A percentile compares a stretch with the other conserved stretches of the same genome.
These are phyloP conservation scores for Drosophila subquinaria DNA, from an alignment of 2,888 invertebrate genomes.

Conservation along the genomic window DNA sequence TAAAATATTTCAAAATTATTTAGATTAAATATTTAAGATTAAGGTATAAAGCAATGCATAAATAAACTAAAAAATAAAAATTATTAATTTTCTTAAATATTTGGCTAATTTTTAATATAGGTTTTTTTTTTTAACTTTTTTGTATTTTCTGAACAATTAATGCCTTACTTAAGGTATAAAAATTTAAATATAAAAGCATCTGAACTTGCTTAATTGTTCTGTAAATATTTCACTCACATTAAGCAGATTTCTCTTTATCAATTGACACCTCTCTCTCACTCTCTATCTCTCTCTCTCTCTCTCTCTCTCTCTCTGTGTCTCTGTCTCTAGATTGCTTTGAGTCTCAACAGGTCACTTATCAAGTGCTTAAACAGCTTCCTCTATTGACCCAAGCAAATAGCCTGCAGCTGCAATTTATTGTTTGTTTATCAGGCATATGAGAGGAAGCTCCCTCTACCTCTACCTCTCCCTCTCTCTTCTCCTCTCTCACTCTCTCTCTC, in stretches of 20 bases:
- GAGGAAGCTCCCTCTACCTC: neutral
- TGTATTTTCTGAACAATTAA: neutral
- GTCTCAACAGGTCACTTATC: slow-evolving; percentile 69
- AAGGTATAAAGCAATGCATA: too few species aligned
- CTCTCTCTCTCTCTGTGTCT: neutral
- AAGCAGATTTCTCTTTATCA: neutral
- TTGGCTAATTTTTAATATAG: neutral
- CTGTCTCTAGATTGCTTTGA: neutral
- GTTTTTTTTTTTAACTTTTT: neutral
- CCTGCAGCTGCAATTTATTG: slow-evolving; percentile 80
- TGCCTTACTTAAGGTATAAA: neutral
- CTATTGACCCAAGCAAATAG: slow-evolving; percentile 59
- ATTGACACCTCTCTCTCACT: neutral
- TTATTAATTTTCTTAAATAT: neutral
- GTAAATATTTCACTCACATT: slow-evolving; percentile 28
- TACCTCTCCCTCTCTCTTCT: neutral
- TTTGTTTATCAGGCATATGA: slow-evolving; percentile 52
- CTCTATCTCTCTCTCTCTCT: neutral
- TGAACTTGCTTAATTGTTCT: neutral
- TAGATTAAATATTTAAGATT: too few species aligned
- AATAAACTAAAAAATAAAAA: too few species aligned
- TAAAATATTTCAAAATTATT: too few species aligned
- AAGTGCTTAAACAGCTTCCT: slow-evolving; percentile 49
- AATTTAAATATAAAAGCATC: neutral
- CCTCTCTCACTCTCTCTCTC: too few species aligned